phyloP scores from a whole-genome alignment of 1,140 invertebrate species.

The Heterodera schachtii region DNA sequence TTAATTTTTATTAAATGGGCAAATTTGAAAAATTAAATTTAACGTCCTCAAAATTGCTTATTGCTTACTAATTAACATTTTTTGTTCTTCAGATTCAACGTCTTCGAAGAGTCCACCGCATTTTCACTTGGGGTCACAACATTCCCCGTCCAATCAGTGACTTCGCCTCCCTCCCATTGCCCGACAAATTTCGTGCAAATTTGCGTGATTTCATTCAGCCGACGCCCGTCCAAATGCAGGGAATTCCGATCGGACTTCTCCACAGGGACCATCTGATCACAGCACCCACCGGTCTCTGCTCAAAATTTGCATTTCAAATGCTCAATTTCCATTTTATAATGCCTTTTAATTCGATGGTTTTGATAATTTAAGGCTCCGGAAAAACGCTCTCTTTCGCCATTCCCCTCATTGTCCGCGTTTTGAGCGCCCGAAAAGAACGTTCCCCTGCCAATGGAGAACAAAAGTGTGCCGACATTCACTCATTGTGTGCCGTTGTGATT shows the following conservation, averaged over 20 bases:
- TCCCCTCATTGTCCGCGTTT: slow-evolving; percentile 71
- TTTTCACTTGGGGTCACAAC: slow-evolving; percentile 59
- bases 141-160: slow-evolving; percentile 58
- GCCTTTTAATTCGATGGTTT: slow-evolving; percentile 1
- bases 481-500: slow-evolving; percentile 80
- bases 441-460: not conserved
- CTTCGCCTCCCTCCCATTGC: slow-evolving; percentile 68
- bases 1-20: too few relatives aligned
- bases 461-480: slow-evolving; percentile 46
- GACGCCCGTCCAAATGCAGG: slow-evolving; percentile 92
- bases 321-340: slow-evolving; percentile 2
- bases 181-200: slow-evolving; percentile 75
- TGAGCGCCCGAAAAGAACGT: slow-evolving; percentile 8
- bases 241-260: slow-evolving; percentile 82
- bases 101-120: slow-evolving; percentile 54
- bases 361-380: slow-evolving; percentile 66
- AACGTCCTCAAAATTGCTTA: not conserved
- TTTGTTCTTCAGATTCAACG: slow-evolving; percentile 34
- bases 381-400: slow-evolving; percentile 70
- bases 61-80: not conserved
- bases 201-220: slow-evolving; percentile 76
- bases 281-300: slow-evolving; percentile 73
- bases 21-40: too few relatives aligned
- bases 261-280: slow-evolving; percentile 84
- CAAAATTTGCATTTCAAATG: not conserved